Conservation (phyloP, 2,797 vertebrate genomes). For the Paratrypauchen microcephalus region DNA sequence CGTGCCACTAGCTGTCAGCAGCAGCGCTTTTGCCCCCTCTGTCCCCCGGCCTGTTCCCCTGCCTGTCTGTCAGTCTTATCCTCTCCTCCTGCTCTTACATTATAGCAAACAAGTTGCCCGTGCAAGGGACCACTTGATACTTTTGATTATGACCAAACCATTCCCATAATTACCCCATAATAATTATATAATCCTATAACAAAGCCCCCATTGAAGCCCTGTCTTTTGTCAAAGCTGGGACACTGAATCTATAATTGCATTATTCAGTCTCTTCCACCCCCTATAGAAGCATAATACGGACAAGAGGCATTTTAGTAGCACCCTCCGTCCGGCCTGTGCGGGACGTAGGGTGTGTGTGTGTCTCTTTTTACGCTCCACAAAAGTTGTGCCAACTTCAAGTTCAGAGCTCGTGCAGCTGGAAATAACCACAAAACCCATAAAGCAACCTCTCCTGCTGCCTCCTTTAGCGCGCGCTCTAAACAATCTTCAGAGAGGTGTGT, state of each 20-base stretch:
- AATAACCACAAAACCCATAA: conserved; percentile 60
- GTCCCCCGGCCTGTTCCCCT: conserved; percentile 59
- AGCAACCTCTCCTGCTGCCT: conserved; percentile 26
- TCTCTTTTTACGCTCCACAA: conserved; percentile 51
- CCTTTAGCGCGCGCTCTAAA: conserved; percentile 36
- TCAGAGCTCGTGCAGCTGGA: conserved; percentile 81
- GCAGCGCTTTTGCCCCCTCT: conserved; percentile 73
- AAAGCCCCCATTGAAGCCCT: conserved; percentile 96
- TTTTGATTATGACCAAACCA: conserved; percentile 92
- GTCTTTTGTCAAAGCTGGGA: conserved; percentile 96
- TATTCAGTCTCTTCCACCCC: conserved; percentile 83
- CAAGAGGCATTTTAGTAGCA: conserved; percentile 76
- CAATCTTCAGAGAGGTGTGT: conserved; percentile 75
- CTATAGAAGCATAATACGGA: conserved; percentile 84
- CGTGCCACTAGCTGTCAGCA: conserved; percentile 87
- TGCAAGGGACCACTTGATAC: conserved; percentile 87
- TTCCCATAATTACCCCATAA: conserved; percentile 97
- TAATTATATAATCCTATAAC: conserved; percentile 99
- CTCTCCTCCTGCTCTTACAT: conserved; percentile 81
- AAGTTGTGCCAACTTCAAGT: conserved; percentile 91
- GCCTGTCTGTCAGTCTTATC: conserved; percentile 58
- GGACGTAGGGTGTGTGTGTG: conserved; percentile 38
- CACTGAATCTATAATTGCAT: conserved; percentile 96
- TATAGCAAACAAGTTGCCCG: conserved; percentile 85
- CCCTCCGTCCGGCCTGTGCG: conserved; percentile 54